Evolutionary conservation across 2,113 vertebrate genomes (phyloP), one percentile per base, ranked within the genome.

Genomic region (Hypocryptadius cinnamomeus): DNA sequence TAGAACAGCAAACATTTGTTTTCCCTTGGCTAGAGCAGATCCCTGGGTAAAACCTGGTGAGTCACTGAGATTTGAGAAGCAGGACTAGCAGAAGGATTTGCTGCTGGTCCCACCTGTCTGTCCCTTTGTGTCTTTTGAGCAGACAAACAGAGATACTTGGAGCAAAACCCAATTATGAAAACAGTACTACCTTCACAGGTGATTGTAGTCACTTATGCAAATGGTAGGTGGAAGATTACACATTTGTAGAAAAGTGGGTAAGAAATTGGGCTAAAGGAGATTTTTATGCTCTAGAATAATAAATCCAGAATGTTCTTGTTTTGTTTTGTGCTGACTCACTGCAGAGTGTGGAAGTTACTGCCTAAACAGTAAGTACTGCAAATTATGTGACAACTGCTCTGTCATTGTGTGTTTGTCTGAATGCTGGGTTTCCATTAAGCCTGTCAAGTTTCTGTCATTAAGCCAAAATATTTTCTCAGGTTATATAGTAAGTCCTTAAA

Each of bases 301-400:
- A 93, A 97, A 95, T 44, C 9, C 33, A 91, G 61, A 94, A 80
- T 96, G 22, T 96, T 95, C 77, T 97, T 95, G 80, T 97, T 98
- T 95, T 98, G 89, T 98, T 98, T 97, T 97, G 96, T 95, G 98
- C 98, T 98, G 98, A 96, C 97, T 74, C 91, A 93, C 50, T 97
- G 87, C 97, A 99, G 99, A 99, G 91, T 99, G 99, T 98, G 99
- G 99, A 94, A 99, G 98, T 97, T 98, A 99, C 96, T 99, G 99
- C 98, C 97, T 99, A 89, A 99, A 99, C 97, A 98, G 99, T 99
- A 98, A 99, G 99, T 99, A 98, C 73, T 95, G 51, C 33, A 42
- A 92, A 60, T 50, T 11, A 47, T 24, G 25, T 60, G 80, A 66
- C 79, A 87, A 89, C 1, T 85, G 25, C 92, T 64, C 80, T 72